Conservation (phyloP, 1,140 invertebrate species). For the Kradibia gibbosae region DNA sequence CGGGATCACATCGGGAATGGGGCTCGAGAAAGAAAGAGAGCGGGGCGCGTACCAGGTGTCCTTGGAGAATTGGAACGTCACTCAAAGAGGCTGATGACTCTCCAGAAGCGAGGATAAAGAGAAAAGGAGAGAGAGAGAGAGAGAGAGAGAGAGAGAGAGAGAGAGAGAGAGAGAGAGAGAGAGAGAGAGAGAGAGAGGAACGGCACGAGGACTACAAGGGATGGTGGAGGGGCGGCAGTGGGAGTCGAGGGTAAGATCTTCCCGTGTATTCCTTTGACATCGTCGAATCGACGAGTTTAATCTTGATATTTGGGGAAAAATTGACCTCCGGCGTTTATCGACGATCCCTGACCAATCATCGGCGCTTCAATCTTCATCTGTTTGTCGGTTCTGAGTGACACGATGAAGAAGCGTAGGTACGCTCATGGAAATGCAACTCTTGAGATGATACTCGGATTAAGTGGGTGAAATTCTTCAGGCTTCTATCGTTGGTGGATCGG, state of each 20-base stretch:
- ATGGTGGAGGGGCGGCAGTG: background rate
- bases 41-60: constrained; percentile 35
- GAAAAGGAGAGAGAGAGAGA: background rate
- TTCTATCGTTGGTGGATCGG: constrained; percentile 16
- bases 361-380: constrained; percentile 31
- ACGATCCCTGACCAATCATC: constrained; percentile 27
- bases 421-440: background rate
- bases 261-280: constrained; percentile 46
- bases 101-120: background rate
- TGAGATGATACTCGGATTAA: constrained; percentile 25
- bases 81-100: constrained; percentile 46
- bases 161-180: background rate
- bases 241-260: constrained; percentile 47
- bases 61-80: constrained; percentile 51
- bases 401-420: background rate
- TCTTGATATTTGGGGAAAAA: constrained; percentile 35
- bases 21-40: background rate
- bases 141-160: background rate
- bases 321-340: constrained; percentile 21
- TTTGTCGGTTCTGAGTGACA: background rate
- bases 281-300: constrained; percentile 23
- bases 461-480: constrained; percentile 42
- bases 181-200: constrained; percentile 40
- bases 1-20: background rate
- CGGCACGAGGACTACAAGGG: background rate